Evolutionary conservation across 1,140 invertebrate genomes (phyloP), one percentile per base, ranked within the genome.

Genomic region (Leptinotarsa lineolata): DNA sequence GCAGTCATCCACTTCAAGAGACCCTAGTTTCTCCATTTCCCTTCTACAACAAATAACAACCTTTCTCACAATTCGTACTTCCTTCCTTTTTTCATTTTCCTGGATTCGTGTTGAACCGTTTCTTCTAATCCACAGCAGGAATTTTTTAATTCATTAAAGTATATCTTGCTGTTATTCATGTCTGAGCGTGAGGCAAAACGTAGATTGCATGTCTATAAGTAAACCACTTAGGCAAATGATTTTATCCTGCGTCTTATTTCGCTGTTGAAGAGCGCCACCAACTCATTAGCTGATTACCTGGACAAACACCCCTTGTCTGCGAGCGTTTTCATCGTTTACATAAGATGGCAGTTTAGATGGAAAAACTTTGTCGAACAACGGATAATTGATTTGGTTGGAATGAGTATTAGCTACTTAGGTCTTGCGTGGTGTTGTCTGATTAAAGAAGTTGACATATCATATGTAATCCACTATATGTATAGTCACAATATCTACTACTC

Each of bases 211-310:
- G 64, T 66, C 30, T 66, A 39, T 66, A 66, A 66, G 64, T 66
- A 22, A 66, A 66, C 64, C 64, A 66, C 64, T 66, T 66, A 66
- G 64, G 64, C 39, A 66, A 66, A 66, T 66, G 64, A 66, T 66
- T 39, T 39, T 18, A 39, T 44, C 64, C 64, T 66, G 64, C 64
- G 64, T 66, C 64, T 66, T 66, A 66, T 66, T 66, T 66, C 64
- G 30, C 22, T 20, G 30, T 66, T 66, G 64, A 39, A 66, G n/a
- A 44, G 30, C 13, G 39, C 64, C 30, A 66, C 30, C 22, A 30
- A 66, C 30, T 66, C 64, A 66, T 66, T 66, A 66, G 64, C 39
- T 66, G 64, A 66, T 66, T 54, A 69, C 44, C 68, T 15, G 68
- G 22, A 70, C 22, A 58, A 58, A 70, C 48, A 70, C 18, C 20